Base-by-base conservation (phyloP, 2,113 vertebrate genomes). In the Falco punctatus region DNA sequence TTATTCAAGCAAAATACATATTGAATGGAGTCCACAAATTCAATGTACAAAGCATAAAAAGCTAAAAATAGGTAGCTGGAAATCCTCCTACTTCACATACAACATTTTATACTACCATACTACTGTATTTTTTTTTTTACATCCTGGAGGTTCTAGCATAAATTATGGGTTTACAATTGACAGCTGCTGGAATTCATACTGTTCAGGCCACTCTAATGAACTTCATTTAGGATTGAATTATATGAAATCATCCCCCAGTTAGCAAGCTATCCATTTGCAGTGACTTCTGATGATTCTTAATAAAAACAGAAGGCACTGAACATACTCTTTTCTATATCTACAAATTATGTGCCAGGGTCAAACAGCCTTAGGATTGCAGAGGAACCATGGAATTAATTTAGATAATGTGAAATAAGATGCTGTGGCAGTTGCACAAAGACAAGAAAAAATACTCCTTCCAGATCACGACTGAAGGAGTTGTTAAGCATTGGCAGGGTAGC, bases 1-100 rank as follows among this genome's bases (percentile, higher is more conserved):
- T 95, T 90, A 85, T 91, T 91, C 57, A 93, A 91, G 77, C 54
- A 87, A 90, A 90, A 92, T 24, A 49, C 16, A 81, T 5, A 30
- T 27, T 55, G 65, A 91, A 92, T 93, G 87, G 96, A 80, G 84
- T 91, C 32, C 65, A 80, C 30, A 75, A 73, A 87, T 85, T 49
- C 58, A 46, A 85, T 23, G 35, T 38, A 69, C 30, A 52, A 90
- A 87, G 54, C 22, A 44, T 44, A 82, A 92, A 94, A 91, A 55
- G 57, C 52, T 70, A 94, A 94, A 92, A 91, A 84, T 72, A 87
- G 26, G 85, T 79, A 90, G 26, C 8, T 4, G 35, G 66, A 92
- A 79, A 64, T 77, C 2, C 44, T 40, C 30, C 4, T 87, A 15
- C 57, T 89, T 91, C 66, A 32, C 78, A 88, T 57, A 67, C n/a